These are phyloP conservation scores for Acinonyx jubatus DNA, from an alignment of 2,113 vertebrate genomes.

Conservation along the genomic window DNA sequence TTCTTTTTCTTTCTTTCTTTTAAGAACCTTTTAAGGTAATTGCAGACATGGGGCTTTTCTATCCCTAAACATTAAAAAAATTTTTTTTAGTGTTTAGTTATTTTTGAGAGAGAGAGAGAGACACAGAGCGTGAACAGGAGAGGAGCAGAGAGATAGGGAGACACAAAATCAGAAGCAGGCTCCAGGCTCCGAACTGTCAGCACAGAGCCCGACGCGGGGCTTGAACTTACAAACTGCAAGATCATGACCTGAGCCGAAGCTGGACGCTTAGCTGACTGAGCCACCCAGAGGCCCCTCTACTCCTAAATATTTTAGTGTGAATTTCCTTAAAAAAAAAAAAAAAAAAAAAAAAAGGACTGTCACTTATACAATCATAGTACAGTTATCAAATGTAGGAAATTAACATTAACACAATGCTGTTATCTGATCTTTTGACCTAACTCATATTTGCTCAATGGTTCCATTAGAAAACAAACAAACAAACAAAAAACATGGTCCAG, in stretches of 20 bases:
- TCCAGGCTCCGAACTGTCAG: too few species aligned
- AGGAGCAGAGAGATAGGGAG: too few species aligned
- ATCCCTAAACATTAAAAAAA: not conserved
- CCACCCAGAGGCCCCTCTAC: not conserved
- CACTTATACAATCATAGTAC: not conserved
- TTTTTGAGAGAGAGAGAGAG: too few species aligned
- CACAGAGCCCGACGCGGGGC: too few species aligned
- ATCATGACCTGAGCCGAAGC: too few species aligned
- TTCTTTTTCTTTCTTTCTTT: not conserved
- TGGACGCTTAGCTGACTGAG: too few species aligned
- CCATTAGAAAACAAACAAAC: not conserved
- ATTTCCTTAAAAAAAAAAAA: slow-evolving; percentile 1
- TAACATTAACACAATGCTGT: not conserved
- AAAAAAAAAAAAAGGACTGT: not conserved
- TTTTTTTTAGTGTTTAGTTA: too few species aligned
- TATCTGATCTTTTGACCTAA: not conserved
- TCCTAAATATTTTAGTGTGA: not conserved
- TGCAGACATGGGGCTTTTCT: not conserved
- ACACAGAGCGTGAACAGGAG: too few species aligned
- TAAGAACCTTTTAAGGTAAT: not conserved
- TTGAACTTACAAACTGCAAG: too few species aligned
- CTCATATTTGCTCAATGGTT: not conserved
- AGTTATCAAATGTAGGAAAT: not conserved
- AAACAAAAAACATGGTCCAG: not conserved
- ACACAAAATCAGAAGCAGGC: too few species aligned